Base-by-base conservation (phyloP, 37 sponge, comb jelly and placozoan genomes). In the Tethya wilhelma region DNA sequence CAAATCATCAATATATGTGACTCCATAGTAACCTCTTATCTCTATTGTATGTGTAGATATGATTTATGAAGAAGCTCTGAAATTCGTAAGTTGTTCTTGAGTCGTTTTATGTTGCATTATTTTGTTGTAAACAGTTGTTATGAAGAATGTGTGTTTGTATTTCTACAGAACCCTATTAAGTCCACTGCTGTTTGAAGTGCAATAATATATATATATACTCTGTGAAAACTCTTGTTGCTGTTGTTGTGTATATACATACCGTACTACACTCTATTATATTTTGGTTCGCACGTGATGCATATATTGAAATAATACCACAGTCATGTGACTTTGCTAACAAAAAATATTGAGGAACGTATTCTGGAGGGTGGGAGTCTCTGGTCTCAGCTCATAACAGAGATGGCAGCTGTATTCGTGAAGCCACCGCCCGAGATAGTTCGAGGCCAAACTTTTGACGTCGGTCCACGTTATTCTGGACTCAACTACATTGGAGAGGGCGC, bases 401-500 rank as follows among this genome's bases (percentile, higher is more conserved):
- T 69, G 69, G 69, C 69, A 28, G 32, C 67, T 34, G n/a, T 69
- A 43, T 42, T 4, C 43, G 64, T 56, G 31, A 86, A 76, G 57
- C 75, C 86, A 1, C 62, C 90, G 37, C 88, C 84, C 19, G 95
- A 93, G 56, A 64, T 96, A 1, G 96, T 98, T 17, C 85, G 96
- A 2, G 91, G 96, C 5, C 96, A 95, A 56, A 74, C 84, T 7
- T 98, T 98, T 42, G 98, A 95, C 8, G 98, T 98, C 5, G 98
- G 93, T 0, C 98, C 98, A 1, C 89, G 96, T 45, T 98, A 98
- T 59, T 75, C 49, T 1, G 81, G 85, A 22, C 73, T 95, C 19
- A 32, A 71, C 23, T 98, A 93, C 87, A 98, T 98, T 64, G 98
- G 98, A 8, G 98, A 98, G 55, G 98, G 98, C 30, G 98, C 98